Base-by-base conservation (phyloP, 2,113 vertebrate genomes). In the Chaetura pelagica region DNA sequence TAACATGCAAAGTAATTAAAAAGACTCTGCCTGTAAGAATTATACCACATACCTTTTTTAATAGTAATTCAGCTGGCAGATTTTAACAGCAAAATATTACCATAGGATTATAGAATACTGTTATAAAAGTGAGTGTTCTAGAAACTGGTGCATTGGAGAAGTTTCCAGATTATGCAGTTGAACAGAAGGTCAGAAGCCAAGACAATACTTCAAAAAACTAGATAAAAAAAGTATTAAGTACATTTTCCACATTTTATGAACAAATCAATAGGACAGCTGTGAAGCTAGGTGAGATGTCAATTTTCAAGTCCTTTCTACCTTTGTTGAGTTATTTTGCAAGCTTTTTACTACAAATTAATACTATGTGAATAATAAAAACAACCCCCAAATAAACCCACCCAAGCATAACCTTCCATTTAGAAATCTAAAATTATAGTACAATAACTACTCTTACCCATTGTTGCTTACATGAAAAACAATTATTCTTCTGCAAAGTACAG, bases 331-430 rank as follows among this genome's bases (percentile, higher is more conserved):
- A 32, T 24, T 74, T 66, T 68, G 7, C 13, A 81, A 76, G 32
- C 5, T 35, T 80, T 76, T 77, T 15, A 58, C 42, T 32, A 49
- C 6, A 57, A 6, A 21, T 49, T 72, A 46, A 59, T 24, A 44
- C 44, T 7, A 57, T 7, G 62, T 34, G 48, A 18, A 23, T 11
- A 49, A 30, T 40, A 71, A 34, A 82, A 40, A 0, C 22, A 64
- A 24, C 19, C 8, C 5, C 8, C 15, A 5, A 22, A 6, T 18
- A 14, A 4, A 2, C 4, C 6, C 6, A 21, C 7, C 1, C 3
- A 29, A 72, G 29, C 2, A 61, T 68, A 62, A 54, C 6, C 26
- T 54, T 54, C 54, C 74, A 40, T 40, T 72, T 32, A 26, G 13
- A 77, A 44, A 22, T 84, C 30, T 20, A 32, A 9, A 69, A 48